These are phyloP conservation scores for Pseudorhombus dupliciocellatus DNA, from an alignment of 2,113 vertebrate species.

Conservation along the genomic window DNA sequence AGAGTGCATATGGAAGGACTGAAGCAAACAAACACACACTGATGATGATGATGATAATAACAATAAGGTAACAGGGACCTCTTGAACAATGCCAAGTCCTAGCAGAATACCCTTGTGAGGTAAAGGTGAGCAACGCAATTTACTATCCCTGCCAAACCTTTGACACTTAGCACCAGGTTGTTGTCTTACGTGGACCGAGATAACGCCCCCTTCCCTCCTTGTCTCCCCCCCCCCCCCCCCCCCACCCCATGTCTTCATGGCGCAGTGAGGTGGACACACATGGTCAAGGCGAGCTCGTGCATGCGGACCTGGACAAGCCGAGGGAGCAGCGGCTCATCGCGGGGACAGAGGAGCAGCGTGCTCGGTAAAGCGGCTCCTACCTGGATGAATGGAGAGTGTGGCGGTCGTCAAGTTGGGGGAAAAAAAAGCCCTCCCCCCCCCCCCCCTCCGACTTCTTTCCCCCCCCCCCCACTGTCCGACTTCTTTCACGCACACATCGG, in stretches of 20 bases:
- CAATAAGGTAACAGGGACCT: constrained; percentile 13
- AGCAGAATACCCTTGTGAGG: constrained; percentile 10
- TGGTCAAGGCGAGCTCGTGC: constrained; percentile 49
- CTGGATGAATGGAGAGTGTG: constrained; percentile 52
- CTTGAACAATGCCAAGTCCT: not conserved
- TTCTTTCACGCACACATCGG: constrained; percentile 64
- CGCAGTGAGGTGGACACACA: constrained; percentile 80
- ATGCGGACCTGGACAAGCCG: constrained; percentile 49
- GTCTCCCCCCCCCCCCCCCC: not conserved
- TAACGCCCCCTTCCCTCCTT: not conserved
- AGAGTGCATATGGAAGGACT: constrained; percentile 35
- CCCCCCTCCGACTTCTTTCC: constrained; percentile 64
- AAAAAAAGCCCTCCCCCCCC: constrained; percentile 42
- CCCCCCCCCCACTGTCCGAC: too few species aligned
- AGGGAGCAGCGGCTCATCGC: not conserved
- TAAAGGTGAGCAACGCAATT: constrained; percentile 16
- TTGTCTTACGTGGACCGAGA: not conserved
- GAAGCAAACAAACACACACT: constrained; percentile 14
- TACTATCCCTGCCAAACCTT: not conserved
- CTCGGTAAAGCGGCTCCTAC: constrained; percentile 58
- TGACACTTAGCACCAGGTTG: not conserved
- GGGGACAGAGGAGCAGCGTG: not conserved
- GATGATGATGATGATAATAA: not conserved
- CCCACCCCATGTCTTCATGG: constrained; percentile 56
- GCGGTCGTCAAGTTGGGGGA: constrained; percentile 50